These are phyloP conservation scores for Dasyornis broadbenti DNA, from an alignment of 2,113 vertebrate genomes.

Conservation along the genomic window DNA sequence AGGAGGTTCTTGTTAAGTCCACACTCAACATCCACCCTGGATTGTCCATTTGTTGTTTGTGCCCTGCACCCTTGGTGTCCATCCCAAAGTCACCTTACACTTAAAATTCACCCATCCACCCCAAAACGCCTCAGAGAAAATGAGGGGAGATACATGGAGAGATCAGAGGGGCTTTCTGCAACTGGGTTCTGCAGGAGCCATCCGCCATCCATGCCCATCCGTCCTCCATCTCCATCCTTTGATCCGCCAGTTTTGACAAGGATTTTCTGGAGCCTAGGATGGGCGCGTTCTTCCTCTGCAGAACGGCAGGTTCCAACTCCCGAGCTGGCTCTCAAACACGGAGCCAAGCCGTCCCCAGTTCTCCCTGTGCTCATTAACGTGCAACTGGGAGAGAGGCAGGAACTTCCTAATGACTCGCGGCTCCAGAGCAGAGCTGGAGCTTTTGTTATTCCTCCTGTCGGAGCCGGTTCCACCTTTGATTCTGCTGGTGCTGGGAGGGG, in stretches of 20 bases:
- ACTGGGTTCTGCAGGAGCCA: rapidly evolving
- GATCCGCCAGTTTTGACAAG: rapidly evolving
- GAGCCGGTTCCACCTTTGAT: constrained; percentile 45
- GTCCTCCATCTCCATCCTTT: not conserved
- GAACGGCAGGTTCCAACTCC: constrained; percentile 2
- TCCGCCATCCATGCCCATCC: not conserved
- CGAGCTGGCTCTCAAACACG: not conserved
- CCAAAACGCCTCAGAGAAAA: not conserved
- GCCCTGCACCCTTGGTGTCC: rapidly evolving
- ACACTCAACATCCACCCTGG: rapidly evolving
- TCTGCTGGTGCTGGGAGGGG: not conserved
- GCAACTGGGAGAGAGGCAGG: constrained; percentile 22
- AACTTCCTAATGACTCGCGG: constrained; percentile 48
- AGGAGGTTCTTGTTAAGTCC: not conserved
- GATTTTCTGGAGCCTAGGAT: not conserved
- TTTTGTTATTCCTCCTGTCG: constrained; percentile 1
- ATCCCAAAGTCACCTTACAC: not conserved
- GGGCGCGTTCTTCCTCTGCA: not conserved
- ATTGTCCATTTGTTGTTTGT: rapidly evolving
- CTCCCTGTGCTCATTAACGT: constrained; percentile 30
- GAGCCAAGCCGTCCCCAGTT: not conserved
- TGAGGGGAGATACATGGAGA: rapidly evolving
- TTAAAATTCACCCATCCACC: not conserved
- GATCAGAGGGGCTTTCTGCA: not conserved
- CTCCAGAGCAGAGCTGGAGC: not conserved